Conservation (phyloP, 2,113 vertebrate genomes). For the Echinops telfairi region DNA sequence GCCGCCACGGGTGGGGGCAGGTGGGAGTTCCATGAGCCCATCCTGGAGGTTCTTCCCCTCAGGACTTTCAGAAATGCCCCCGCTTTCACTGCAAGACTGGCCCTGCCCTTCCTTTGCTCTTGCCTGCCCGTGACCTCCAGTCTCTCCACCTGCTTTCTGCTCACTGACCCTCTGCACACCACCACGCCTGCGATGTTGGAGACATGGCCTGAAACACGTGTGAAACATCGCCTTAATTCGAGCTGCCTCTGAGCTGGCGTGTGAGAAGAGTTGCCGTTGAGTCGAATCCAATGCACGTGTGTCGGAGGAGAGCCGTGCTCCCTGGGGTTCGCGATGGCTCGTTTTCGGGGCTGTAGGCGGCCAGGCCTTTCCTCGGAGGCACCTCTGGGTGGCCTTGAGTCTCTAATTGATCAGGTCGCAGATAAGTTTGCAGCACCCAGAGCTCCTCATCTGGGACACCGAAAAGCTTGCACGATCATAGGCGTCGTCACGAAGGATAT, state of each 20-base stretch:
- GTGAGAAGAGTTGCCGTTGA: background rate
- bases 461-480: accelerated
- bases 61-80: background rate
- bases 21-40: background rate
- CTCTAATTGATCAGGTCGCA: too few species aligned
- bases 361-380: too few species aligned
- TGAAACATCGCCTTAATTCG: background rate
- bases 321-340: too few species aligned
- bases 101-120: background rate
- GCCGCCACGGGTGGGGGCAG: too few species aligned
- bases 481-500: accelerated
- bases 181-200: background rate
- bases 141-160: accelerated
- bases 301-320: background rate
- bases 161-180: too few species aligned
- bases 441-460: background rate
- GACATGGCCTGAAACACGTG: accelerated
- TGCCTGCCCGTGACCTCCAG: background rate
- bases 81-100: background rate
- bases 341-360: too few species aligned
- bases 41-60: background rate
- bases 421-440: background rate
- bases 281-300: background rate
- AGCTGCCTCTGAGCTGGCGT: accelerated
- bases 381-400: too few species aligned